Percentiles rank a stretch among this genome's conserved stretches.
These are phyloP conservation scores for Tiliacea citrago DNA, from an alignment of 2,888 invertebrate genomes.

Conservation along the genomic window DNA sequence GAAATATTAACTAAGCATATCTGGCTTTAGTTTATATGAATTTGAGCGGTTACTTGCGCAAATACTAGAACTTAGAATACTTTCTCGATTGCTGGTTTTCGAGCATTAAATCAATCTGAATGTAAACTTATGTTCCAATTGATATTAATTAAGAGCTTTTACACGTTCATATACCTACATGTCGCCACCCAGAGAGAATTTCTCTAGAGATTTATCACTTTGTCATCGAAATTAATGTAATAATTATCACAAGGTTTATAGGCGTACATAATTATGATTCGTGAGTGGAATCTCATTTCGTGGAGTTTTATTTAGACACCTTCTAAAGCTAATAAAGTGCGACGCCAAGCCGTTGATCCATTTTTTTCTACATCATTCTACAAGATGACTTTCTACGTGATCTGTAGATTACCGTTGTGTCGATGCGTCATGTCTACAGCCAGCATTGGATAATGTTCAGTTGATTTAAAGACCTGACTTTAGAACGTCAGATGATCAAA, in stretches of 20 bases:
- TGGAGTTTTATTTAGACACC: constrained; percentile 2
- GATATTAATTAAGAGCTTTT: constrained; percentile 44
- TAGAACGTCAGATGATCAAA: not conserved
- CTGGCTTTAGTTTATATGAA: not conserved
- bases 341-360: not conserved
- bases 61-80: not conserved
- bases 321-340: constrained; percentile 13
- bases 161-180: constrained; percentile 1
- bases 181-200: constrained; percentile 36
- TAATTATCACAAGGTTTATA: constrained; percentile 50
- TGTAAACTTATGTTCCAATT: constrained; percentile 38
- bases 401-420: not conserved
- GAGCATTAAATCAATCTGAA: constrained; percentile 22
- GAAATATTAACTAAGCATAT: not conserved
- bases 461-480: not conserved
- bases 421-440: not conserved
- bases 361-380: not conserved
- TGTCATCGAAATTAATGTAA: constrained; percentile 46
- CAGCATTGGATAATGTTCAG: not conserved
- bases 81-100: not conserved
- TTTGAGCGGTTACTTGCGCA: not conserved
- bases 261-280: constrained; percentile 15
- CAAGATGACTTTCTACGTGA: not conserved
- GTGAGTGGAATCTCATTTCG: constrained; percentile 8
- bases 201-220: constrained; percentile 44